A percentile compares a stretch with the other conserved stretches of the same genome.
phyloP scores from a whole-genome alignment of 1,140 invertebrate species.

The Pseudomyrmex dendroicus region DNA sequence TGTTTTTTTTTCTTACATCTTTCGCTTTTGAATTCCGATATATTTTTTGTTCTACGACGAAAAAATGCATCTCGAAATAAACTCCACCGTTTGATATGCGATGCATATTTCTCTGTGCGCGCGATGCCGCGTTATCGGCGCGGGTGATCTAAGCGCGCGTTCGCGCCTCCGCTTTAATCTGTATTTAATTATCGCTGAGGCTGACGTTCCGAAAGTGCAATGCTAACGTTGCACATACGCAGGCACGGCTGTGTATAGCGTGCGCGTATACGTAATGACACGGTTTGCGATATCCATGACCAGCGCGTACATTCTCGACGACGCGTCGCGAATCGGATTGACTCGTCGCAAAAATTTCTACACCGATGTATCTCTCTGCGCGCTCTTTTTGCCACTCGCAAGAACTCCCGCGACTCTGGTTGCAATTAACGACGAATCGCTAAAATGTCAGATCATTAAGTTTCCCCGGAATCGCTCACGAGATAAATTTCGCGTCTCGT shows the following conservation, averaged over 20 bases:
- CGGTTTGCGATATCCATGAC: slow-evolving; percentile 5
- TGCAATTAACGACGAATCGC: too few species aligned
- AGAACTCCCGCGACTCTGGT: background rate
- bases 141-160: slow-evolving; percentile 1
- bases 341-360: slow-evolving; percentile 2
- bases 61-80: too few species aligned
- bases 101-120: background rate
- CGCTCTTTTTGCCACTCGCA: slow-evolving; percentile 1
- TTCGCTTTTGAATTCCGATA: too few species aligned
- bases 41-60: too few species aligned
- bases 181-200: slow-evolving; percentile 43
- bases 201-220: slow-evolving; percentile 7
- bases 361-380: too few species aligned
- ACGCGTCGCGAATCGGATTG: slow-evolving; percentile 53
- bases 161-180: slow-evolving; percentile 32
- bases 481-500: too few species aligned
- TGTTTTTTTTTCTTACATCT: too few species aligned
- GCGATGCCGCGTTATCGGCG: background rate
- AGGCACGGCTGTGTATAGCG: background rate
- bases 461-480: too few species aligned
- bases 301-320: slow-evolving; percentile 45
- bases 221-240: background rate
- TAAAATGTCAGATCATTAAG: too few species aligned
- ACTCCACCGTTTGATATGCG: background rate
- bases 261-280: background rate